phyloP scores from a whole-genome alignment of 2,797 vertebrate species.

The Arnoldichthys spilopterus region DNA sequence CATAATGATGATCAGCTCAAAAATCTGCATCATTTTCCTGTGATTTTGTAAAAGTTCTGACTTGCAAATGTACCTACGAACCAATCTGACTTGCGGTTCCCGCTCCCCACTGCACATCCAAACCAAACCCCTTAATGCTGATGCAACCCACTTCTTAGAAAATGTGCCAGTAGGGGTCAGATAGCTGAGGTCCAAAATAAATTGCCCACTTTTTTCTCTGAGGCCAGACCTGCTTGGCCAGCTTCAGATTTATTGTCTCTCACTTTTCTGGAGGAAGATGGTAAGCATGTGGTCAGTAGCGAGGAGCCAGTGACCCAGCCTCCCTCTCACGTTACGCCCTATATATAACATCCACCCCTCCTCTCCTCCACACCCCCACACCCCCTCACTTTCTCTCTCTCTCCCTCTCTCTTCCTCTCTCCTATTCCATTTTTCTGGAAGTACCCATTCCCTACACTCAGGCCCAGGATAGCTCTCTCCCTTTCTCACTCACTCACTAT shows the following conservation, averaged over 20 bases:
- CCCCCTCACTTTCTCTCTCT: conserved; percentile 77
- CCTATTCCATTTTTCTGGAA: conserved; percentile 80
- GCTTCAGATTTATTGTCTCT: conserved; percentile 68
- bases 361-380: conserved; percentile 84
- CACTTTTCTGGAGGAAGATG: conserved; percentile 80
- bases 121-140: conserved; percentile 43
- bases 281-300: conserved; percentile 85
- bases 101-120: conserved; percentile 4
- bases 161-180: conserved; percentile 51
- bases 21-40: background rate
- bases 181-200: conserved; percentile 67
- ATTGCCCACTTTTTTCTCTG: conserved; percentile 63
- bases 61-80: conserved; percentile 7
- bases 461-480: conserved; percentile 63
- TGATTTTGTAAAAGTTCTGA: conserved; percentile 3
- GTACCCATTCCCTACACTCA: conserved; percentile 78
- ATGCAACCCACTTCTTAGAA: conserved; percentile 55
- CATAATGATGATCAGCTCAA: background rate
- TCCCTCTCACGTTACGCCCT: conserved; percentile 94
- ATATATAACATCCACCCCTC: conserved; percentile 89
- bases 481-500: conserved; percentile 18
- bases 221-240: conserved; percentile 61
- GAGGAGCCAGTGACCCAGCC: conserved; percentile 84
- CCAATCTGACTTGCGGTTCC: conserved; percentile 17
- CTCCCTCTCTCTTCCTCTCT: conserved; percentile 76